Evolutionary conservation across 2,113 vertebrate genomes (phyloP), one percentile per base, ranked within the genome.

Genomic region (Meles meles): DNA sequence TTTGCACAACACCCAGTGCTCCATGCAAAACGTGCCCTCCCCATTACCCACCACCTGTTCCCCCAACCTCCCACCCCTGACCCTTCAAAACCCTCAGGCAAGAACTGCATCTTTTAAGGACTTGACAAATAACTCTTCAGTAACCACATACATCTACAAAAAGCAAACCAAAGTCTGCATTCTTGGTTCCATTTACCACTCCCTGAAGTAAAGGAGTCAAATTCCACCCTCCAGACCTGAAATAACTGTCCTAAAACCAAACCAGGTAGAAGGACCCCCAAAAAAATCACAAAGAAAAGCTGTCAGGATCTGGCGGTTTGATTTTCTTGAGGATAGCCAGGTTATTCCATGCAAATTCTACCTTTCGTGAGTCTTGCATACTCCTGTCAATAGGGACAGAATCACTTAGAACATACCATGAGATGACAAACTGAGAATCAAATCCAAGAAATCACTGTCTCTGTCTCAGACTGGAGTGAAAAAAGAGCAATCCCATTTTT

Each of bases 231-330:
- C 34, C 44, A 85, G 31, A 37, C 39, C 80, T 21, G 20, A 85
- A 93, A 95, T 34, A 80, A 57, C 6, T 63, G 23, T n/a, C 29
- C 69, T 90, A 44, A 79, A 94, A 93, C n/a, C 79, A 85, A 97
- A 72, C 23, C 17, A 96, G 7, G 25, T 71, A 79, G 71, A 76
- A 29, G 49, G 15, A 79, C 5, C 7, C 23, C 88, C 44, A 23
- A 37, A 88, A 52, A 84, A 52, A n/a, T 77, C 61, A 74, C 42
- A 85, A 57, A 47, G n/a, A 89, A 93, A 71, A 29, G 27, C 2
- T 84, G 31, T 20, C n/a, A 80, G 29, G 34, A 79, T 72, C 52
- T 71, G 84, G 39, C 37, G 71, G 29, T 85, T 87, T 92, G 21
- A 37, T 61, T 81, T 74, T 67, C 76, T 67, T 57, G 17, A 61